These are phyloP conservation scores for Ptychodera flava DNA, from an alignment of 35 echinoderm and acorn worm species.

Conservation along the genomic window DNA sequence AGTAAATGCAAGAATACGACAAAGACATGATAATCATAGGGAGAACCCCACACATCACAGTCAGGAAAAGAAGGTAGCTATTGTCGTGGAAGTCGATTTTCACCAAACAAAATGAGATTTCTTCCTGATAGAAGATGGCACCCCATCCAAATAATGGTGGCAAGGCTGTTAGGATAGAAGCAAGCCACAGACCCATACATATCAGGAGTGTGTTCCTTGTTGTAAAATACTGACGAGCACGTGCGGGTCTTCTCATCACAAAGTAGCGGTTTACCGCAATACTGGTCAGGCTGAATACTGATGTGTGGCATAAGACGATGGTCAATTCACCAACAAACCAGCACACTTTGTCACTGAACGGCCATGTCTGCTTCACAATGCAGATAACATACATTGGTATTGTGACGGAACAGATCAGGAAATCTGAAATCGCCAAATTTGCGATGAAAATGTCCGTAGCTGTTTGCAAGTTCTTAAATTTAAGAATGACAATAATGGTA, in stretches of 20 bases:
- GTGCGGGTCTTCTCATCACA: not conserved
- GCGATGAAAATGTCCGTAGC: not conserved
- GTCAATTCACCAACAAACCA: not conserved
- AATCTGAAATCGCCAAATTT: not conserved
- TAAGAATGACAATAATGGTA: not conserved
- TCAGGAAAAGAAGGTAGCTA: not conserved
- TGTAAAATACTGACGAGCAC: not conserved
- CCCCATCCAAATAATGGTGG: not conserved
- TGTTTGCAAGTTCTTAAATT: not conserved
- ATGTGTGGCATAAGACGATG: not conserved
- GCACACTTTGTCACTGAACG: not conserved
- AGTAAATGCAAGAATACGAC: not conserved
- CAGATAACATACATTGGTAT: not conserved
- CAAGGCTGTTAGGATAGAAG: not conserved
- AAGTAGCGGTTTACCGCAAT: not conserved
- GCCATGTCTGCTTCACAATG: not conserved
- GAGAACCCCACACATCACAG: not conserved
- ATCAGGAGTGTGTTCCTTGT: not conserved
- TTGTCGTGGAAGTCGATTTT: not conserved
- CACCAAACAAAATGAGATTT: not conserved
- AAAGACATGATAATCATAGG: not conserved
- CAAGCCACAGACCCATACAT: not conserved
- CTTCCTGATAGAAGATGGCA: not conserved
- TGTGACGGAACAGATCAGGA: not conserved
- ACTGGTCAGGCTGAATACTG: not conserved